phyloP scores from a whole-genome alignment of 2,888 invertebrate genomes.

The Caenorhabditis drosophilae region DNA sequence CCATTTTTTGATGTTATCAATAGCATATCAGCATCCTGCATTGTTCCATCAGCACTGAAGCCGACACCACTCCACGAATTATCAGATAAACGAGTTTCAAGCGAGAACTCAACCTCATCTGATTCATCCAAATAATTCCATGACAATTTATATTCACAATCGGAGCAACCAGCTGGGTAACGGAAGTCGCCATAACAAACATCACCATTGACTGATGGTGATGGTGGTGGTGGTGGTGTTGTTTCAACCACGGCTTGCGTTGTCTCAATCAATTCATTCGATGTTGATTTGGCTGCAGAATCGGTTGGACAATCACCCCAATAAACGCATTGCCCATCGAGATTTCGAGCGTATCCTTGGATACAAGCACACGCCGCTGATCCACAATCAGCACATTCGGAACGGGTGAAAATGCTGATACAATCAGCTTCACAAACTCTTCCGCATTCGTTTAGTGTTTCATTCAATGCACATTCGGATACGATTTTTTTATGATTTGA shows the following conservation, averaged over 20 bases:
- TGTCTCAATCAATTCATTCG: constrained; percentile 4
- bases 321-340: constrained; percentile 59
- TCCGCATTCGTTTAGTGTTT: constrained; percentile 68
- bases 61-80: constrained; percentile 68
- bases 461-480: constrained; percentile 56
- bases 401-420: constrained; percentile 62
- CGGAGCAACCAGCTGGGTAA: constrained; percentile 63
- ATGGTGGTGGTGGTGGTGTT: constrained; percentile 21
- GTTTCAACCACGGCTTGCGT: constrained; percentile 11
- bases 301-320: constrained; percentile 67
- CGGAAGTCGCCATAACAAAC: constrained; percentile 67
- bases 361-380: constrained; percentile 61
- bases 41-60: constrained; percentile 59
- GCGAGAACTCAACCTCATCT: constrained; percentile 68
- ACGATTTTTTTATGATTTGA: constrained; percentile 12
- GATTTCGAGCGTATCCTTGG: constrained; percentile 63
- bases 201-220: constrained; percentile 51
- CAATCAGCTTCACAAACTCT: constrained; percentile 67
- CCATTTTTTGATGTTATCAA: constrained; percentile 58
- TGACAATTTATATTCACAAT: constrained; percentile 63
- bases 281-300: constrained; percentile 11
- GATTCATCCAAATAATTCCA: constrained; percentile 65
- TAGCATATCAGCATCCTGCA: constrained; percentile 67
- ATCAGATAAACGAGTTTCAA: constrained; percentile 62
- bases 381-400: constrained; percentile 62